These are phyloP conservation scores for Poecilus cupreus DNA, from an alignment of 2,888 invertebrate genomes.

Conservation along the genomic window DNA sequence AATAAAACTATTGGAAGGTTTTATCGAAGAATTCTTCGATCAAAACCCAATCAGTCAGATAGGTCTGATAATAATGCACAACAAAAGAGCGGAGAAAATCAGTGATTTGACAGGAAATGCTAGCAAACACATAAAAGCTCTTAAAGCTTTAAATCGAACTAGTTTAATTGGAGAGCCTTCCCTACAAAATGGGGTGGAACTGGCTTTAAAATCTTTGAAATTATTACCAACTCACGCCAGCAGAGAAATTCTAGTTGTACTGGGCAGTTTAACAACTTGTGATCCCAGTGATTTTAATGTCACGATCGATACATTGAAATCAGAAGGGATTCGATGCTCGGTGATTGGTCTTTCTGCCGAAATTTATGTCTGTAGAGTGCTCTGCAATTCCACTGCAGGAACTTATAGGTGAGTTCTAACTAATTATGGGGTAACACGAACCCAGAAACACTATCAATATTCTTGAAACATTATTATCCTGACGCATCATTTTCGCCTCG, in stretches of 20 bases:
- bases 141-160: conserved; percentile 79
- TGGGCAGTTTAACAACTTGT: conserved; percentile 96
- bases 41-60: conserved; percentile 99
- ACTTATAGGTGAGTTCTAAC: conserved; percentile 78
- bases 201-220: conserved; percentile 88
- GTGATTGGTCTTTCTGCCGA: conserved; percentile 97
- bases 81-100: conserved; percentile 95
- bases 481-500: too few relatives aligned
- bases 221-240: conserved; percentile 96
- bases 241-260: conserved; percentile 92
- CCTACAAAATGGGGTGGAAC: conserved; percentile 94
- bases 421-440: too few relatives aligned
- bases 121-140: conserved; percentile 84
- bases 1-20: conserved; percentile 92
- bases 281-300: conserved; percentile 94
- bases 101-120: conserved; percentile 92
- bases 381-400: conserved; percentile 91
- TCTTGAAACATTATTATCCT: too few relatives aligned
- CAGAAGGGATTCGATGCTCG: conserved; percentile 91
- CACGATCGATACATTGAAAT: conserved; percentile 87
- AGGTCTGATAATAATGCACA: conserved; percentile 92
- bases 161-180: conserved; percentile 94
- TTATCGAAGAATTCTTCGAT: conserved; percentile 98
- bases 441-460: too few relatives aligned
- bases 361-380: conserved; percentile 90